Percentiles rank a stretch among this genome's conserved stretches.
phyloP scores from a whole-genome alignment of 1,140 invertebrate genomes.

The Leucophenga varia region DNA sequence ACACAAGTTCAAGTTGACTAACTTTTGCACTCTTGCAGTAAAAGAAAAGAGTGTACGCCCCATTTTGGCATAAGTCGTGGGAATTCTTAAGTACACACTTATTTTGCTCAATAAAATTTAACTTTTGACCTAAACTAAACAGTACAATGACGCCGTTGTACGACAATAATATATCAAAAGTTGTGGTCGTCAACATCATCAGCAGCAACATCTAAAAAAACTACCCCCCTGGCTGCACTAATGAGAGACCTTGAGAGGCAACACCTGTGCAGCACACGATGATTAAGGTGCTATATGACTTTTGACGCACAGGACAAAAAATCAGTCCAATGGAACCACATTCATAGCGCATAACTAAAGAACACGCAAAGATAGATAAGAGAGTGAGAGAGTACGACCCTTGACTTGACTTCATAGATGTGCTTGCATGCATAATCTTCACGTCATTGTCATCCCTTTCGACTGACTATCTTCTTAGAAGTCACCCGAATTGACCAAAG shows the following conservation, averaged over 20 bases:
- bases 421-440: conserved; percentile 50
- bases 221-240: too few species aligned
- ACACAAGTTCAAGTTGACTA: conserved; percentile 19
- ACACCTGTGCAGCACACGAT: conserved; percentile 33
- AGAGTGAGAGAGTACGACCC: too few species aligned
- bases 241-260: conserved; percentile 46
- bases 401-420: conserved; percentile 17
- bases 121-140: conserved; percentile 43
- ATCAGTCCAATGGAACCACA: conserved; percentile 48
- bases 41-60: too few species aligned
- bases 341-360: conserved; percentile 7
- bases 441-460: conserved; percentile 47
- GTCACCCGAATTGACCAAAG: conserved; percentile 3
- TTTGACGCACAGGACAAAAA: too few species aligned
- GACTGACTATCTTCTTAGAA: conserved; percentile 18
- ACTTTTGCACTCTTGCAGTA: not conserved
- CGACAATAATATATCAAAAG: too few species aligned
- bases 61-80: conserved; percentile 32
- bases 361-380: conserved; percentile 19
- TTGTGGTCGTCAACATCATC: too few species aligned
- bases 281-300: conserved; percentile 45
- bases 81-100: conserved; percentile 41
- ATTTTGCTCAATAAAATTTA: conserved; percentile 40
- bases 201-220: too few species aligned
- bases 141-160: too few species aligned